Conservation (phyloP, 2,888 invertebrate species). For the Drosophila paranaensis region DNA sequence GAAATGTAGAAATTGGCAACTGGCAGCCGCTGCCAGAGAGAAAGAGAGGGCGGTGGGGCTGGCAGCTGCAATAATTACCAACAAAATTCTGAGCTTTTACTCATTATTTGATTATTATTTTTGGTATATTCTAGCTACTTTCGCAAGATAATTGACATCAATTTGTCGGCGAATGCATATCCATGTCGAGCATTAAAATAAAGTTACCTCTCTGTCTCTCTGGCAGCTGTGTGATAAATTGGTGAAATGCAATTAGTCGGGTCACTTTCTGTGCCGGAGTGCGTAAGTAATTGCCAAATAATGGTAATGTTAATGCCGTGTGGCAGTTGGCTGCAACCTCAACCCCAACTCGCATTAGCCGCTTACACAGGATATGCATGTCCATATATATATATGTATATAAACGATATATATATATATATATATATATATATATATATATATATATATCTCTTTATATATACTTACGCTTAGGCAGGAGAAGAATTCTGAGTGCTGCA, state of each 20-base stretch:
- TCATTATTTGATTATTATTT: slow-evolving; percentile 52
- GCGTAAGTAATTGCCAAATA: slow-evolving; percentile 43
- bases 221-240: slow-evolving; percentile 54
- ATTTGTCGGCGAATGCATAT: slow-evolving; percentile 52
- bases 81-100: slow-evolving; percentile 40
- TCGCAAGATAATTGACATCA: slow-evolving; percentile 70
- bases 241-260: slow-evolving; percentile 66
- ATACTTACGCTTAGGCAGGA: slow-evolving; percentile 9
- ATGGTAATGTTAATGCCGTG: slow-evolving; percentile 31
- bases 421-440: not conserved
- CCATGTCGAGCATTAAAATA: slow-evolving; percentile 32
- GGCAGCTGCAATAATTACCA: slow-evolving; percentile 50
- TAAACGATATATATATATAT: not conserved
- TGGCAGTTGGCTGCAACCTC: slow-evolving; percentile 6
- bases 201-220: not conserved
- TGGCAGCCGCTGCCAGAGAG: not conserved
- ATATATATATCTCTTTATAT: not conserved
- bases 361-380: slow-evolving; percentile 32
- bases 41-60: not conserved
- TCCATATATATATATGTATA: not conserved
- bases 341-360: slow-evolving; percentile 28
- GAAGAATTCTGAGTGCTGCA: slow-evolving; percentile 36
- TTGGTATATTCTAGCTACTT: slow-evolving; percentile 44
- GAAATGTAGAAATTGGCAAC: slow-evolving; percentile 67
- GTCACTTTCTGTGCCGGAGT: slow-evolving; percentile 34